Conservation (phyloP, 2,888 invertebrate genomes). For the Pristionchus fissidentatus region DNA sequence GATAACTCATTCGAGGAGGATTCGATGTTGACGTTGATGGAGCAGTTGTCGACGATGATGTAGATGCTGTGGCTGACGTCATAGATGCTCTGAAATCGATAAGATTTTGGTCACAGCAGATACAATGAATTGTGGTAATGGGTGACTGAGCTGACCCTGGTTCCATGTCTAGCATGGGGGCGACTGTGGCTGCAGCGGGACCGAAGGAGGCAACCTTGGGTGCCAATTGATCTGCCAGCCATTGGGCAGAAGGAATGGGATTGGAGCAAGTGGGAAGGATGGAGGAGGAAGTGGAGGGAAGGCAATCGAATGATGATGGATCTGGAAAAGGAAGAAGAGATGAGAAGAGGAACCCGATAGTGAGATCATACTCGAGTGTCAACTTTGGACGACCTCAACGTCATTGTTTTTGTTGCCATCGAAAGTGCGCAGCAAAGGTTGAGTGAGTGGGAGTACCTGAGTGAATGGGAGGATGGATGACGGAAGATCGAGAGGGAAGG, state of each 20-base stretch:
- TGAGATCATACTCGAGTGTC: neutral
- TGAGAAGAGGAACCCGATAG: neutral
- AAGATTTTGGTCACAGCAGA: too few species aligned
- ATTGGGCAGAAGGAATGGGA: conserved; percentile 41
- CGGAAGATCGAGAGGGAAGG: conserved; percentile 1
- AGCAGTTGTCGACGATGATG: neutral
- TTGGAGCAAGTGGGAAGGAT: conserved; percentile 28
- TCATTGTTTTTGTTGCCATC: neutral
- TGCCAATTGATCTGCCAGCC: conserved; percentile 13
- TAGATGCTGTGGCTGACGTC: conserved; percentile 12
- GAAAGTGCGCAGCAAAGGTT: neutral
- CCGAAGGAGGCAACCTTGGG: neutral
- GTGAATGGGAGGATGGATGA: conserved; percentile 42
- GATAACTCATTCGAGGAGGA: conserved; percentile 66
- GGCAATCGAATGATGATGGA: conserved; percentile 22
- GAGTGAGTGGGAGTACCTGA: conserved; percentile 28
- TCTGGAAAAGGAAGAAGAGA: neutral
- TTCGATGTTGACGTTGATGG: neutral
- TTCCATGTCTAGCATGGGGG: conserved; percentile 21
- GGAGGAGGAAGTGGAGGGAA: conserved; percentile 18
- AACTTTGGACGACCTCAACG: neutral
- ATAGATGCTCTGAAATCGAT: neutral
- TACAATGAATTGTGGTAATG: too few species aligned
- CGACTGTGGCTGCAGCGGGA: conserved; percentile 5
- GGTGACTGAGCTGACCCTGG: neutral